Percentiles rank a stretch among this genome's conserved stretches.
phyloP scores from a whole-genome alignment of 2,888 invertebrate genomes.

The Sarcophaga rosellei region DNA sequence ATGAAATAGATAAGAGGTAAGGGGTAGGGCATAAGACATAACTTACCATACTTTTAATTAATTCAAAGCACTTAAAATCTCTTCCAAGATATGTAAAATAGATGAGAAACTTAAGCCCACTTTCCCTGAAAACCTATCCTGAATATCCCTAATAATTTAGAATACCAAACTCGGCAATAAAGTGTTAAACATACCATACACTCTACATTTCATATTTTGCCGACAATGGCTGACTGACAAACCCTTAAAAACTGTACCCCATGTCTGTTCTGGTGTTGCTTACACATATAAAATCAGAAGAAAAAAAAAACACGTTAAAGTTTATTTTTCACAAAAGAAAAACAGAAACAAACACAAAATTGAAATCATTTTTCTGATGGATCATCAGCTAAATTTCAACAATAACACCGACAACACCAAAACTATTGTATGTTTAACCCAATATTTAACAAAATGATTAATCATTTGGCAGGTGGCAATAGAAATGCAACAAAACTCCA shows the following conservation, averaged over 20 bases:
- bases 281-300: background rate
- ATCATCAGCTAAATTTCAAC: constrained; percentile 53
- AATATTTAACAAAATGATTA: constrained; percentile 76
- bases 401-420: constrained; percentile 35
- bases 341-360: constrained; percentile 48
- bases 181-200: constrained; percentile 71
- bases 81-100: no score
- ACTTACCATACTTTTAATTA: no score
- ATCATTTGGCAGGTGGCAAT: constrained; percentile 79
- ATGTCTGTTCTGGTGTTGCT: background rate
- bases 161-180: constrained; percentile 52
- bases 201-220: constrained; percentile 26
- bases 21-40: no score
- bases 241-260: constrained; percentile 7
- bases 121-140: background rate
- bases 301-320: background rate
- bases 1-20: no score
- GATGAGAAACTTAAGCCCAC: background rate
- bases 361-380: constrained; percentile 58
- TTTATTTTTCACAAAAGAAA: background rate
- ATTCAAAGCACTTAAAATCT: no score
- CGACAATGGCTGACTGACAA: constrained; percentile 48
- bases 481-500: constrained; percentile 54
- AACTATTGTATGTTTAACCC: constrained; percentile 41
- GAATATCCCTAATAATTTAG: background rate